phyloP scores from a whole-genome alignment of 2,797 vertebrate species.

The Neosilurus hyrtlii region DNA sequence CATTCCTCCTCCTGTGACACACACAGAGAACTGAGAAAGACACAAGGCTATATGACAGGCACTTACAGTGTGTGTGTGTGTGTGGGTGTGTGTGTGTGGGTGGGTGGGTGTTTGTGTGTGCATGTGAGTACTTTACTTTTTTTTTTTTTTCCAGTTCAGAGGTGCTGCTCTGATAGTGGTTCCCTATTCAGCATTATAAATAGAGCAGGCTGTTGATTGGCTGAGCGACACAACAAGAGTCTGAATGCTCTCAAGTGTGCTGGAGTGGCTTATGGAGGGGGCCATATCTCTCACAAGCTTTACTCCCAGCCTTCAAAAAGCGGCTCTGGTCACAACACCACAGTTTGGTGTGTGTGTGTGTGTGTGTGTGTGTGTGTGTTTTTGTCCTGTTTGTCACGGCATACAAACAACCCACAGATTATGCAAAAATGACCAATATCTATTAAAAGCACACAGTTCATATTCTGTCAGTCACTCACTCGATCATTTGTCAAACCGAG shows the following conservation, averaged over 20 bases:
- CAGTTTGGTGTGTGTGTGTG: slow-evolving; percentile 39
- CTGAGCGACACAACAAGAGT: slow-evolving; percentile 61
- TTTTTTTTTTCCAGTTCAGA: slow-evolving; percentile 19
- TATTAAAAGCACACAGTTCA: slow-evolving; percentile 40
- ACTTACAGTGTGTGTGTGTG: slow-evolving; percentile 2
- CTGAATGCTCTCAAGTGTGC: slow-evolving; percentile 68
- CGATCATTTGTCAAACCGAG: no score
- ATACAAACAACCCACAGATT: slow-evolving; percentile 41
- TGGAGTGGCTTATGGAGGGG: slow-evolving; percentile 51
- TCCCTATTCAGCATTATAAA: slow-evolving; percentile 68
- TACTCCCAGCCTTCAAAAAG: slow-evolving; percentile 55
- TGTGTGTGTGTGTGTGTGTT: background rate
- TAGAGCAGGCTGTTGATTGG: slow-evolving; percentile 74
- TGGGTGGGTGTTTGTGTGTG: background rate
- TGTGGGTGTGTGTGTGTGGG: background rate
- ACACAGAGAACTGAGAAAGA: slow-evolving; percentile 13
- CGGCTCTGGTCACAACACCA: slow-evolving; percentile 33
- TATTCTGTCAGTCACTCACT: background rate
- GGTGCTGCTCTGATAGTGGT: slow-evolving; percentile 58
- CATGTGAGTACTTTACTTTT: slow-evolving; percentile 23
- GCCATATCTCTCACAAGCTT: slow-evolving; percentile 59
- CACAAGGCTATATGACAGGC: slow-evolving; percentile 23
- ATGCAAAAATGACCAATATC: slow-evolving; percentile 44
- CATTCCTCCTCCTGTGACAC: slow-evolving; percentile 12
- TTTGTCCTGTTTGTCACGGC: slow-evolving; percentile 36